These are phyloP conservation scores for Chymomyza caudatula DNA, from an alignment of 2,888 invertebrate genomes.

Conservation along the genomic window DNA sequence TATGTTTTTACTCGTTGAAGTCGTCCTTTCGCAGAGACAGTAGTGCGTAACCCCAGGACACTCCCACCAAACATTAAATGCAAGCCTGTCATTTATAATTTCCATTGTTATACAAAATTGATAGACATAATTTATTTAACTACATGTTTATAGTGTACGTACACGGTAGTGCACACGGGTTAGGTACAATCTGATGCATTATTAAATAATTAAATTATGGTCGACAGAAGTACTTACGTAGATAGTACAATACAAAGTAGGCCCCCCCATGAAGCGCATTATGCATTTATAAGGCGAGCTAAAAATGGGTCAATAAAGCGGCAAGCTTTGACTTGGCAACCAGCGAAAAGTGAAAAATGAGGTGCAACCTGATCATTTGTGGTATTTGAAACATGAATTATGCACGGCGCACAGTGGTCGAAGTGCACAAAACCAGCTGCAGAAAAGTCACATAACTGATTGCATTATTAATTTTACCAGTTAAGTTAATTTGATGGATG, in stretches of 20 bases:
- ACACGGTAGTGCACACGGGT: not conserved
- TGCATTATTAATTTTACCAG: too few relatives aligned
- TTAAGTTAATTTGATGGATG: too few relatives aligned
- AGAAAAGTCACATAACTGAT: too few relatives aligned
- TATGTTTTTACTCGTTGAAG: too few relatives aligned
- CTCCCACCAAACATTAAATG: not conserved
- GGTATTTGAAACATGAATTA: not conserved
- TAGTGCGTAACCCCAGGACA: not conserved
- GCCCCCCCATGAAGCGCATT: not conserved
- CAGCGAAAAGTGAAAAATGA: not conserved
- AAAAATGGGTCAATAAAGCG: not conserved
- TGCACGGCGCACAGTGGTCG: too few relatives aligned
- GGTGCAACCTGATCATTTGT: not conserved
- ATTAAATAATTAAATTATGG: slow-evolving; percentile 43
- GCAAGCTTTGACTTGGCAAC: not conserved
- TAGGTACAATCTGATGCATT: slow-evolving; percentile 22
- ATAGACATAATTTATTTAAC: not conserved
- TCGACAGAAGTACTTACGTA: not conserved
- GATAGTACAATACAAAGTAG: not conserved
- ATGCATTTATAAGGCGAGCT: not conserved
- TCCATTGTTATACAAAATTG: not conserved
- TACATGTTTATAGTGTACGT: not conserved
- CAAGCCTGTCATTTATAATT: not conserved
- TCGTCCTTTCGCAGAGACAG: not conserved
- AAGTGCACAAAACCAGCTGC: too few relatives aligned